A percentile compares a stretch with the other conserved stretches of the same genome.
phyloP scores from a whole-genome alignment of 2,888 invertebrate species.

The Rhynchonema sp. region DNA sequence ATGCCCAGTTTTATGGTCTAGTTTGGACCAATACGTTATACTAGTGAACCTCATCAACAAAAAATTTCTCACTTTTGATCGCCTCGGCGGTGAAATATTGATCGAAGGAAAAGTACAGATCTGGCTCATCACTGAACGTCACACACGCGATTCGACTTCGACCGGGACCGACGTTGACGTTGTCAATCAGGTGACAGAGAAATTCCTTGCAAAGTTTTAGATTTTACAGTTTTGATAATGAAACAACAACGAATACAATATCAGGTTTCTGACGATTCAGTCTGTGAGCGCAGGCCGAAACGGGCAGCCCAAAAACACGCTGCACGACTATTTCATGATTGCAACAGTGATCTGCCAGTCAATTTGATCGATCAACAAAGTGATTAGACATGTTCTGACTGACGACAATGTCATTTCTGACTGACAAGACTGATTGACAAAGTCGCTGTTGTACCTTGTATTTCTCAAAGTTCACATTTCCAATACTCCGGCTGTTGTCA shows the following conservation, averaged over 20 bases:
- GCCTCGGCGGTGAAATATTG: constrained; percentile 15
- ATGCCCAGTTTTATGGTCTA: too few relatives aligned
- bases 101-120: constrained; percentile 22
- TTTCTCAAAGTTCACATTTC: constrained; percentile 17
- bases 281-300: background rate
- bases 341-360: too few relatives aligned
- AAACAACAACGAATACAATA: too few relatives aligned
- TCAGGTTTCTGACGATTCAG: too few relatives aligned
- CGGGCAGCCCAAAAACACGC: background rate
- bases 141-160: constrained; percentile 13
- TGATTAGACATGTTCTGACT: too few relatives aligned
- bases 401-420: too few relatives aligned
- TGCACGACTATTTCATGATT: background rate
- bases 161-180: constrained; percentile 20
- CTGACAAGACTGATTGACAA: too few relatives aligned
- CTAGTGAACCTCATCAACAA: too few relatives aligned
- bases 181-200: constrained; percentile 13
- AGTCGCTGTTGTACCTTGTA: too few relatives aligned
- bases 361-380: too few relatives aligned
- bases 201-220: constrained; percentile 12
- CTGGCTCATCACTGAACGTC: constrained; percentile 16
- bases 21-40: too few relatives aligned
- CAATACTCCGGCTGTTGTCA: constrained; percentile 15
- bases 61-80: constrained; percentile 11
- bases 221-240: too few relatives aligned